phyloP scores from a whole-genome alignment of 2,888 invertebrate genomes.

The Thera britannica region DNA sequence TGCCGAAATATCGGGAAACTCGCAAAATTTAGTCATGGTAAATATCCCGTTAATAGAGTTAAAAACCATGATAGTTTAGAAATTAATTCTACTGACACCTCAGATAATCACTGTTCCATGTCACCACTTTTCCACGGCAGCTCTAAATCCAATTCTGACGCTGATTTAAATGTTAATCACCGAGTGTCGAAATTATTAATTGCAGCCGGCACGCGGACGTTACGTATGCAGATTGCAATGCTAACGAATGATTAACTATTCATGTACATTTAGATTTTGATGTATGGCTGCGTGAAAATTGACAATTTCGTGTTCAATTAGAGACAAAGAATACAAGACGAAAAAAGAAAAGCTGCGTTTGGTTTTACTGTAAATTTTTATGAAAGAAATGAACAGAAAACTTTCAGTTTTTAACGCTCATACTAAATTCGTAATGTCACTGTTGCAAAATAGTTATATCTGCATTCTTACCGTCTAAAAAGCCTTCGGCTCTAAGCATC shows the following conservation, averaged over 20 bases:
- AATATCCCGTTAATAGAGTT: no score
- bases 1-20: no score
- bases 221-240: conserved; percentile 83
- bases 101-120: neutral
- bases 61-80: no score
- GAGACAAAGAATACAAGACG: neutral
- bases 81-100: neutral
- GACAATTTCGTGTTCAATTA: conserved; percentile 16
- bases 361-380: no score
- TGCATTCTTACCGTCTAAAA: no score
- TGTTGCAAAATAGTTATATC: no score
- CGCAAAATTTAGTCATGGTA: no score
- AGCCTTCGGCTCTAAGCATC: no score
- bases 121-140: conserved; percentile 13
- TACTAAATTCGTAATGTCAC: no score
- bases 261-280: conserved; percentile 60
- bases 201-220: conserved; percentile 66
- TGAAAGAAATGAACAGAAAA: no score
- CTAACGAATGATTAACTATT: conserved; percentile 82
- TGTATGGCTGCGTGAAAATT: conserved; percentile 38
- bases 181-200: conserved; percentile 83
- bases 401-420: neutral
- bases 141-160: conserved; percentile 54
- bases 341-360: neutral
- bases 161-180: conserved; percentile 80